These are phyloP conservation scores for Ramphastos sulfuratus DNA, from an alignment of 2,113 vertebrate species.

Conservation along the genomic window DNA sequence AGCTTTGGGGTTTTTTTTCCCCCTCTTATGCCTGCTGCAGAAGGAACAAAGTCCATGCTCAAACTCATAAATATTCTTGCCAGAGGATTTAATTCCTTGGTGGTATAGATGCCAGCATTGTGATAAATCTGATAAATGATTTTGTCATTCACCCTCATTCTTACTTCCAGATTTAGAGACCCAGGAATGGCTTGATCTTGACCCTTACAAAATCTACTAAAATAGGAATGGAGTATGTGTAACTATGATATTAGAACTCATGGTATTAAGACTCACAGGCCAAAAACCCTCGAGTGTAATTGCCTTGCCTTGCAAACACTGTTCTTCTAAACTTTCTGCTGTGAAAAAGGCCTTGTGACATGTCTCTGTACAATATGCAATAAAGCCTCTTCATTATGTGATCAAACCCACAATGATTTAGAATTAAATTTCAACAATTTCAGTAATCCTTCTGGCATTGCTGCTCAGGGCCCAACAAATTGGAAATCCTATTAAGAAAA, in stretches of 20 bases:
- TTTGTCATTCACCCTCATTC: neutral
- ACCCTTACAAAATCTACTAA: neutral
- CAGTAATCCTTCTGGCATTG: slow-evolving; percentile 27
- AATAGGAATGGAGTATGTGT: neutral
- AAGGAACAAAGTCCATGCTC: neutral
- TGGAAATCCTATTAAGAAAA: slow-evolving; percentile 27
- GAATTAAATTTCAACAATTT: slow-evolving; percentile 35
- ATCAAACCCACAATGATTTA: slow-evolving; percentile 7
- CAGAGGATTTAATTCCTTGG: neutral
- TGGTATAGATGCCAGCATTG: neutral
- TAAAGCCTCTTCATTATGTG: neutral
- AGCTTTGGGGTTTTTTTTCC: accelerated
- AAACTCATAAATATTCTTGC: neutral
- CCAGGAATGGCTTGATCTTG: neutral
- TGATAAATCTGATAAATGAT: neutral
- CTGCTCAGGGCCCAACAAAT: neutral
- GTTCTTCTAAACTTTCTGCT: neutral
- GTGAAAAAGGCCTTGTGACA: neutral
- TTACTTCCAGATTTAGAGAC: neutral
- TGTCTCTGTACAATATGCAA: neutral
- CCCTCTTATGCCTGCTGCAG: neutral
- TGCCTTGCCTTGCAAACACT: neutral
- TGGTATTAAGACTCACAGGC: neutral
- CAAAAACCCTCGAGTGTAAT: neutral
- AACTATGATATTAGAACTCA: neutral